Base-by-base conservation (phyloP, 2,888 invertebrate genomes). In the Drosophila rellima region DNA sequence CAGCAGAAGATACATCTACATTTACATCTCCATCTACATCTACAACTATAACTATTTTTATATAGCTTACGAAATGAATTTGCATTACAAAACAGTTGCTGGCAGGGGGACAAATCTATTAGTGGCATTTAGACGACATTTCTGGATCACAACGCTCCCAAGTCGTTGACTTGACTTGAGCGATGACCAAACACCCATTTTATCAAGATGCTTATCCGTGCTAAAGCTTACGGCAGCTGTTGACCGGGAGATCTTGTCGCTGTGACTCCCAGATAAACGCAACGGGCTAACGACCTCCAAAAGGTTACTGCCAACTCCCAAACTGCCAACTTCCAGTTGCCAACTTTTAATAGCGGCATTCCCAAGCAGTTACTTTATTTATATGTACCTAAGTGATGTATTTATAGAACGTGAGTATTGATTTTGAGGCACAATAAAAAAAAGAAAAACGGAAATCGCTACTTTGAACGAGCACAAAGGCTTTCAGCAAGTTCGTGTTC, bases 161-260 rank as follows among this genome's bases (percentile, higher is more conserved):
- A 80, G 81, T 80, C 80, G 69, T 78, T 82, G 82, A 84, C 82
- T 78, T 80, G 84, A 78, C 82, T 80, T 82, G 76, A 76, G 65
- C 63, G 78, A 75, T 80, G 72, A 54, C 42, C 74, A 54, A n/a
- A 40, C 33, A 79, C 71, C 77, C 77, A 51, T 52, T 61, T 78
- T 71, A 71, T 45, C 66, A 54, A 55, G 79, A 78, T 81, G 70
- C 64, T 75, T 78, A 83, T 83, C 74, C 44, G 62, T 23, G 37
- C 10, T 52, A 35, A 69, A 56, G 65, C 26, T 55, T 61, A 57
- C 65, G 55, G 37, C 47, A 35, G 71, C 39, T 54, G 17, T 47
- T 47, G 54, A 42, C 40, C 45, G 60, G 66, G 35, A 56, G 47
- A 47, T 57, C 29, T 47, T 47, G 26, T 44, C 45, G 45, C 45